A percentile compares a stretch with the other conserved stretches of the same genome.
Evolutionary conservation across 2,113 vertebrate species (phyloP).

Genomic region (Hassar affinis): DNA sequence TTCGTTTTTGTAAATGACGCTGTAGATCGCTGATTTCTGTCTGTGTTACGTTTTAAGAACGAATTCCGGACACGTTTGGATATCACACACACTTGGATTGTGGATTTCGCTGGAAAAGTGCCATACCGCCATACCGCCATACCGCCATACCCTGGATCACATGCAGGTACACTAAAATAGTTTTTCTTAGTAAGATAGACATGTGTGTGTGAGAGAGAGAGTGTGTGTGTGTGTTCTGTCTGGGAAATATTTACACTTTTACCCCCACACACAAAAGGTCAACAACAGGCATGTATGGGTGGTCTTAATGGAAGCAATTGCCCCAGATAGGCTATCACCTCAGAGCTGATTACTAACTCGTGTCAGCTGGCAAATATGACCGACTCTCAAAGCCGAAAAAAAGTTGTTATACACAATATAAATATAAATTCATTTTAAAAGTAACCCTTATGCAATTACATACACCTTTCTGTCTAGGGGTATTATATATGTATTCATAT

Average conservation of each 20-base stretch:
- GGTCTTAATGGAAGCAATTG: slow-evolving; percentile 44
- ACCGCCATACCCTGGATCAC: no score
- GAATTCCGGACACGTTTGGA: not conserved
- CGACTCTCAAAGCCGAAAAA: not conserved
- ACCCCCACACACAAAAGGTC: not conserved
- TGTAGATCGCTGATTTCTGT: not conserved
- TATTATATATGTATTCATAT: not conserved
- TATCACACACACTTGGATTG: not conserved
- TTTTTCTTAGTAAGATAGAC: not conserved
- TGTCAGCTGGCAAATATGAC: slow-evolving; percentile 2
- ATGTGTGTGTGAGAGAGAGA: not conserved
- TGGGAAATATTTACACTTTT: slow-evolving; percentile 4
- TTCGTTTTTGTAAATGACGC: not conserved
- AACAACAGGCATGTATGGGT: slow-evolving; percentile 28
- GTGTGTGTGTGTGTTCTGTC: not conserved
- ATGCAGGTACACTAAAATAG: not conserved
- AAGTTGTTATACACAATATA: not conserved
- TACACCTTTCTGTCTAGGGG: not conserved
- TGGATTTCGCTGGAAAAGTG: not conserved
- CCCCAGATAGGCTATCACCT: slow-evolving; percentile 32
- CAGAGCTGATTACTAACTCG: slow-evolving; percentile 10
- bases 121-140: no score
- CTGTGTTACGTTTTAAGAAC: not conserved
- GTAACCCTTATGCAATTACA: not conserved
- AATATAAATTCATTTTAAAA: no score